Evolutionary conservation across 2,797 vertebrate species (phyloP), one percentile per base, ranked within the genome.

Genomic region (Sebastes trivittatus): DNA sequence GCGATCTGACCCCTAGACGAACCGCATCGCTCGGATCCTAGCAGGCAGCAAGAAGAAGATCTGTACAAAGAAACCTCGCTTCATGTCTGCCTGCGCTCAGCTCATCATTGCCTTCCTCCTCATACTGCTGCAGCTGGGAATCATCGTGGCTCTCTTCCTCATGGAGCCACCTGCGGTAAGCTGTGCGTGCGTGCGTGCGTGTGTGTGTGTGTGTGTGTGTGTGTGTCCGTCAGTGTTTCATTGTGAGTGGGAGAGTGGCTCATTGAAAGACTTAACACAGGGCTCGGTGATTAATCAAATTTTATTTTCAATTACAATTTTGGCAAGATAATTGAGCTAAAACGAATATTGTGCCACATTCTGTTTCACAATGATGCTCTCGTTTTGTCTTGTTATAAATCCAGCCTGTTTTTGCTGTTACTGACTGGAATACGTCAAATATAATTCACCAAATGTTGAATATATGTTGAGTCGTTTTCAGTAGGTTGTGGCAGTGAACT

Each of bases 1-100:
- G 52, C 5, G 1, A 54, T 89, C 20, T 83, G 42, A 66, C 52
- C 63, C 10, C 10, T 46, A 95, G 94, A 95, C 94, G 27, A 95
- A 95, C 84, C 98, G 98, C 71, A 99, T 99, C 4, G 98, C 98
- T 8, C 97, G 98, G 77, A 99, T 99, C 92, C 95, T 99, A 78
- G 98, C 98, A 4, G 98, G 98, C 76, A 99, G 98, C 95, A 99
- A 99, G 91, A 99, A 99, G 94, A 99, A 99, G 92, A 99, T 99
- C 87, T 99, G 98, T 72, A 99, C 98, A 79, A 99, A 99, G 94
- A 99, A 99, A 85, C 98, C 98, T 29, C 96, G 98, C 81, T 99
- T 99, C 93, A 99, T 99, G 98, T 99, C 98, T 84, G 98, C 98
- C 90, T 99, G 98, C 0, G 98, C 98, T 66, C 98, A 99, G 92